These are phyloP conservation scores for Cepaea hortensis DNA, from an alignment of 2,888 invertebrate species.

Conservation along the genomic window DNA sequence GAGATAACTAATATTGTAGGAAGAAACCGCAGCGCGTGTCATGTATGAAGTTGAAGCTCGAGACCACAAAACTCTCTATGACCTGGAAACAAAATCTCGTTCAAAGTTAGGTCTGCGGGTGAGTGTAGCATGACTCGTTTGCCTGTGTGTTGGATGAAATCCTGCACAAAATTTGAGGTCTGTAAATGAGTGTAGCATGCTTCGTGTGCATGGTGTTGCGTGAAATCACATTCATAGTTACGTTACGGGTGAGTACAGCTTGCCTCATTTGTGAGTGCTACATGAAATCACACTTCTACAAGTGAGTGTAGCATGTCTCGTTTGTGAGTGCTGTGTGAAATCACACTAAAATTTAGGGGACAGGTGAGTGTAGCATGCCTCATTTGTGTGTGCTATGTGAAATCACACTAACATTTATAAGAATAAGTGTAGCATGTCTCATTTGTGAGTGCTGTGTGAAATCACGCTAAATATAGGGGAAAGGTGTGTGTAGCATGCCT, in stretches of 20 bases:
- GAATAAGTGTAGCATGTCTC: no score
- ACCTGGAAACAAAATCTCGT: slow-evolving; percentile 71
- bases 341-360: neutral
- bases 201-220: no score
- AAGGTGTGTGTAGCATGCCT: no score
- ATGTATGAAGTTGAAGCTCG: slow-evolving; percentile 67
- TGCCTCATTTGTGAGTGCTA: slow-evolving; percentile 68
- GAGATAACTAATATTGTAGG: slow-evolving; percentile 53
- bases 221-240: no score
- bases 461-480: no score
- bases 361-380: no score
- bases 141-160: neutral
- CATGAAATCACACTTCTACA: slow-evolving; percentile 68
- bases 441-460: slow-evolving; percentile 64
- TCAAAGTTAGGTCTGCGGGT: slow-evolving; percentile 73
- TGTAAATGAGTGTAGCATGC: no score
- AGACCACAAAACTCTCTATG: slow-evolving; percentile 70
- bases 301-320: slow-evolving; percentile 62
- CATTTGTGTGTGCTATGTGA: no score
- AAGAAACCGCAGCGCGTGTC: slow-evolving; percentile 64
- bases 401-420: no score
- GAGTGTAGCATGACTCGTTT: slow-evolving; percentile 55
- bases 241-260: no score
- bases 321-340: neutral
- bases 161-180: neutral